A percentile compares a stretch with the other conserved stretches of the same genome.
These are phyloP conservation scores for Lycocerus yunnanus DNA, from an alignment of 2,888 invertebrate species.

Conservation along the genomic window DNA sequence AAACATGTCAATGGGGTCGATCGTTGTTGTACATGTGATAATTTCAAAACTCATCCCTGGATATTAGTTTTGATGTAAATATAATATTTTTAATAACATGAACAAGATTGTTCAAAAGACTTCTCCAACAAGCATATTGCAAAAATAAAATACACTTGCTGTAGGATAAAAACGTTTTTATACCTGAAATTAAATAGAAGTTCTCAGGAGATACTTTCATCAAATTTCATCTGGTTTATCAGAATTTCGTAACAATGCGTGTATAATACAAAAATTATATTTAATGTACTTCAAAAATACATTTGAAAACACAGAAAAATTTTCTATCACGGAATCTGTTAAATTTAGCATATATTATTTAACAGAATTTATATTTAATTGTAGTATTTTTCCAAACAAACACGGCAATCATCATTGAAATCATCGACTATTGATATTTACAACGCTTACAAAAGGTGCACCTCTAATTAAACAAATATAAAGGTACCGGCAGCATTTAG, in stretches of 20 bases:
- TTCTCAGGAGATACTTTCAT: background rate
- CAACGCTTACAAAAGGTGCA: no score
- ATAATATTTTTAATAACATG: background rate
- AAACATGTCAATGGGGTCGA: background rate
- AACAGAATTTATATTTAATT: no score
- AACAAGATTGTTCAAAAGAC: background rate
- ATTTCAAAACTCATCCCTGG: background rate
- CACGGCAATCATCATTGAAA: no score
- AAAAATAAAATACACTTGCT: background rate
- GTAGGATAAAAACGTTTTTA: background rate
- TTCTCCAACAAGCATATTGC: background rate
- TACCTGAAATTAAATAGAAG: background rate
- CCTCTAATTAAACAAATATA: no score
- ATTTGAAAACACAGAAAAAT: background rate
- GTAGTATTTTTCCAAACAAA: no score
- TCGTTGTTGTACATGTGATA: background rate
- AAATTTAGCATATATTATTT: no score
- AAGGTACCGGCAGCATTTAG: no score
- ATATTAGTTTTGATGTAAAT: background rate
- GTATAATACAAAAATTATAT: background rate
- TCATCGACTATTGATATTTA: no score
- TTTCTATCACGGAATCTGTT: background rate
- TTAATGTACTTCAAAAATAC: background rate
- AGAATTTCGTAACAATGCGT: background rate
- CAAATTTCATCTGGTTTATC: background rate